Conservation (phyloP, 2,113 vertebrate genomes). For the Scomber japonicus region DNA sequence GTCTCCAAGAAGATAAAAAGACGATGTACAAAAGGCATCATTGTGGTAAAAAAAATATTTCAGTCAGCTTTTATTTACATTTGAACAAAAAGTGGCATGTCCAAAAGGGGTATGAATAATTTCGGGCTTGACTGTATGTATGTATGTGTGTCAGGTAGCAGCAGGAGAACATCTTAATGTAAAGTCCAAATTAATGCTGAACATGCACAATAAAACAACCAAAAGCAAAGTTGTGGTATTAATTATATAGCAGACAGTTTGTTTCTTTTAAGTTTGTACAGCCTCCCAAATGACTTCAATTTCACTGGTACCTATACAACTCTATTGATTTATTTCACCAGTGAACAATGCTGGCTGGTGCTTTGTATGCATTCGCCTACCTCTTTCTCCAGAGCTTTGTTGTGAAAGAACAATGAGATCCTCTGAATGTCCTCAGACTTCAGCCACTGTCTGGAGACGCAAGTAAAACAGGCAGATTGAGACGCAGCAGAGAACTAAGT, state of each 20-base stretch:
- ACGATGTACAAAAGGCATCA: too few relatives aligned
- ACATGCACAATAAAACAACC: not conserved
- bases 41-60: too few relatives aligned
- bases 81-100: too few relatives aligned
- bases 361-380: constrained; percentile 80
- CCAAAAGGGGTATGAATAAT: too few relatives aligned
- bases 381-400: constrained; percentile 96
- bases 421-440: constrained; percentile 99
- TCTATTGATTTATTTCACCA: constrained; percentile 29
- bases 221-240: not conserved
- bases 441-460: constrained; percentile 92
- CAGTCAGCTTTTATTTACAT: too few relatives aligned
- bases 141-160: not conserved
- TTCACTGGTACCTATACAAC: constrained; percentile 14
- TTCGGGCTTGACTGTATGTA: too few relatives aligned
- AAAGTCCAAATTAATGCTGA: not conserved
- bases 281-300: not conserved
- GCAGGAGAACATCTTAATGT: not conserved
- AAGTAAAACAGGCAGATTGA: constrained; percentile 30
- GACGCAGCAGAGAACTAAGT: not conserved
- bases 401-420: constrained; percentile 97
- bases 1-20: too few relatives aligned
- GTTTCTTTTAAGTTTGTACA: not conserved
- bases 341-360: constrained; percentile 14
- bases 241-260: not conserved